These are phyloP conservation scores for Habrosyne pyritoides DNA, from an alignment of 2,888 invertebrate species.

Conservation along the genomic window DNA sequence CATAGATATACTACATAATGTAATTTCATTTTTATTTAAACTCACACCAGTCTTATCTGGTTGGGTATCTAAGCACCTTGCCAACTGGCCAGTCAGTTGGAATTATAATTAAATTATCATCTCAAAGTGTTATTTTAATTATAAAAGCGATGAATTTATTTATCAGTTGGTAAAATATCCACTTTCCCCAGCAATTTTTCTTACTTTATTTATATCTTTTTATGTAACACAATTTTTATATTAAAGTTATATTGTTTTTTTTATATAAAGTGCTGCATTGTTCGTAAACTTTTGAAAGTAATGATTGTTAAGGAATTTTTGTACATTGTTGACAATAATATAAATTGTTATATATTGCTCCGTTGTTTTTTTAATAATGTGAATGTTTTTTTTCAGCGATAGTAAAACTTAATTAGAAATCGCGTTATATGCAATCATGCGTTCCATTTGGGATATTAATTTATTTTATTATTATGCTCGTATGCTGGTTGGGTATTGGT, in stretches of 20 bases:
- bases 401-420: not conserved
- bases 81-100: too few relatives aligned
- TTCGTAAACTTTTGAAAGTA: not conserved
- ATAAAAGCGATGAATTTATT: too few relatives aligned
- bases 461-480: too few relatives aligned
- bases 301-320: slow-evolving; percentile 32
- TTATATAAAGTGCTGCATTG: not conserved
- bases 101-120: too few relatives aligned
- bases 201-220: not conserved
- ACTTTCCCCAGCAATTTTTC: not conserved
- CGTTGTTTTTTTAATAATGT: not conserved
- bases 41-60: too few relatives aligned
- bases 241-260: slow-evolving; percentile 24
- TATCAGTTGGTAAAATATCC: not conserved
- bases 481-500: too few relatives aligned
- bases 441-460: too few relatives aligned
- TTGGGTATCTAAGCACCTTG: too few relatives aligned
- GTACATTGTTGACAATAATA: slow-evolving; percentile 27
- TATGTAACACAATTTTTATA: not conserved
- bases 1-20: too few relatives aligned
- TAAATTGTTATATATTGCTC: slow-evolving; percentile 12
- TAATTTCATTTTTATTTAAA: too few relatives aligned
- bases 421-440: not conserved
- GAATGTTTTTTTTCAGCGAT: not conserved
- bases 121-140: too few relatives aligned